These are phyloP conservation scores for Cotesia vestalis DNA, from an alignment of 1,140 invertebrate genomes.

Conservation along the genomic window DNA sequence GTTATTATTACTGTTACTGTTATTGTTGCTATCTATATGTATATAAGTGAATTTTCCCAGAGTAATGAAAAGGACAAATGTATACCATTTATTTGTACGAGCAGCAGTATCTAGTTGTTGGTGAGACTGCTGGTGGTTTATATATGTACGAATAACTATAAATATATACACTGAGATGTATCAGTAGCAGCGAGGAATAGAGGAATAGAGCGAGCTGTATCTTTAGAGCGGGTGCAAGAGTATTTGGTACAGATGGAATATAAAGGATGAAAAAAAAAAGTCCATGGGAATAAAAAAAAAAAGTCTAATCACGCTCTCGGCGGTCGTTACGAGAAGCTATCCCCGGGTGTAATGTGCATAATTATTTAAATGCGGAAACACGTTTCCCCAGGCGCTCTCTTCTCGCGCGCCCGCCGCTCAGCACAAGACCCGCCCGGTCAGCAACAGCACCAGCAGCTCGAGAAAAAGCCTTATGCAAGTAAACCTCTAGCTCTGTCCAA, in stretches of 20 bases:
- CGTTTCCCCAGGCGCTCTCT: constrained; percentile 34
- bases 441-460: not conserved
- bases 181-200: not conserved
- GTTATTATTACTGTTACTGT: not conserved
- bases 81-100: constrained; percentile 26
- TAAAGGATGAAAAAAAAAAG: constrained; percentile 17
- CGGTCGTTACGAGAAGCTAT: constrained; percentile 34
- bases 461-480: too few species aligned
- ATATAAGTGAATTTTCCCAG: constrained; percentile 27
- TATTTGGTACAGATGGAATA: constrained; percentile 14
- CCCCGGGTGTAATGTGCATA: constrained; percentile 40
- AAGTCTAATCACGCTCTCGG: constrained; percentile 28
- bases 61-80: constrained; percentile 36
- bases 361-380: constrained; percentile 44
- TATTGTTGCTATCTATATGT: not conserved
- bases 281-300: constrained; percentile 21
- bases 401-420: constrained; percentile 13
- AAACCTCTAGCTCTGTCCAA: too few species aligned
- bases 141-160: too few species aligned
- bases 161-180: not conserved
- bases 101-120: not conserved
- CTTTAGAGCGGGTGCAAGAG: not conserved
- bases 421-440: constrained; percentile 12
- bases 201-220: not conserved
- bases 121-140: too few species aligned